Evolutionary conservation across 2,113 vertebrate species (phyloP), one percentile per base, ranked within the genome.

Genomic region (Microtus richardsoni): DNA sequence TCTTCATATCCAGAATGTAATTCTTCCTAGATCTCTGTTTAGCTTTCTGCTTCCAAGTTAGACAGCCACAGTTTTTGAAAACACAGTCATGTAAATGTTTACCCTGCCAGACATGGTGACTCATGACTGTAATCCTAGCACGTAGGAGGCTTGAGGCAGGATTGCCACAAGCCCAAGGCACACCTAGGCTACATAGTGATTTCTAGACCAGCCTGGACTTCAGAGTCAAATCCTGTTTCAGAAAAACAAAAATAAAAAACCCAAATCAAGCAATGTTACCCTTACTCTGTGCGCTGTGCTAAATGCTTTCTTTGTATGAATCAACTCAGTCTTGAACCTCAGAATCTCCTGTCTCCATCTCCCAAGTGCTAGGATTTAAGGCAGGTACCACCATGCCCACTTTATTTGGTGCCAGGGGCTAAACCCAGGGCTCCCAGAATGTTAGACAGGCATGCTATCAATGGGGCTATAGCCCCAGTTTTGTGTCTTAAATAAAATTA

Each of bases 1-100:
- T 71, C 14, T 58, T 39, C 9, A 30, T 4, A 79, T 41, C 54
- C 12, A 68, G 80, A 60, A 66, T 75, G 30, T 21, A 92, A 86
- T 89, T 86, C 66, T 80, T 86, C 39, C 36, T 90, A n/a, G 62
- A 47, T 49, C 47, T 86, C 73, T 86, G 3, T 60, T 91, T 64
- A 89, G 52, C 1, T 54, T 78, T 92, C 68, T 68, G 11, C 87
- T 64, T 93, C 49, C 75, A 95, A 87, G 90, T 39, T 71, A 87
- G 86, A 30, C 36, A 41, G 86, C 17, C 62, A 78, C 21, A 78
- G 78, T 73, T 58, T 39, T 91, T 68, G 52, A 68, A 77, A 93
- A 84, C 13, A n/a, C 33, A 21, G 60, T 83, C 39, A 33, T 84
- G 77, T 44, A 78, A 95, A 88, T 28, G 54, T 88, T 84, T 64